Base-by-base conservation (phyloP, 2,888 invertebrate genomes). In the Meliscaeva auricollis region DNA sequence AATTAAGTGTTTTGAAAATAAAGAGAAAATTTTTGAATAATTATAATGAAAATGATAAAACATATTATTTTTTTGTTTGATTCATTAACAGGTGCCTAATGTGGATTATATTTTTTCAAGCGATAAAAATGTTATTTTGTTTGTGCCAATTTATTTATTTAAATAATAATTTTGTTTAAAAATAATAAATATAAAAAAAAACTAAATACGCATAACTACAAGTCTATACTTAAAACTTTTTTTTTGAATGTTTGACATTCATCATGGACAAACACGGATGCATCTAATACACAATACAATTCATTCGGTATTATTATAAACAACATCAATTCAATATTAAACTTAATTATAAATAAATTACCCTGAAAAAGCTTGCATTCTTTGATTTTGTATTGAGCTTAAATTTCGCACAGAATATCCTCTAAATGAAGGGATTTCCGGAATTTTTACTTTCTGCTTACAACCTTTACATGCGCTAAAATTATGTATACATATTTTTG, bases 391-490 rank as follows among this genome's bases (percentile, higher is more conserved):
- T 81, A 90, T 89, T 88, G 90, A 89, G 90, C 89, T 90, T 89
- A 90, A 90, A 90, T 91, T 91, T 87, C 90, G 90, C 89, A 91
- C 90, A 88, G 91, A 91, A 90, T 90, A 90, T 90, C 92, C 91
- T 89, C 90, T 89, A 90, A 90, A 92, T 89, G 91, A 89, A 87
- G 92, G 92, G 88, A 92, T 92, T 90, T 91, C 91, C 90, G 90
- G 90, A 89, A 91, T 90, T 90, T 90, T 90, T 89, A 90, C 89
- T 89, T 90, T 91, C 90, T 89, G 90, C 89, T 89, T 90, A 89
- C 91, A 91, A 91, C 89, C 91, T 90, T 91, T 91, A 89, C 91
- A 92, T 91, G 92, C 91, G 90, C 92, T 92, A 90, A 87, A 88
- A 88, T 87, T 83, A 85, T 82, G n/a, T 81, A 60, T 74, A 4